These are phyloP conservation scores for Mycetomoellerius zeteki DNA, from an alignment of 1,140 invertebrate species.

Conservation along the genomic window DNA sequence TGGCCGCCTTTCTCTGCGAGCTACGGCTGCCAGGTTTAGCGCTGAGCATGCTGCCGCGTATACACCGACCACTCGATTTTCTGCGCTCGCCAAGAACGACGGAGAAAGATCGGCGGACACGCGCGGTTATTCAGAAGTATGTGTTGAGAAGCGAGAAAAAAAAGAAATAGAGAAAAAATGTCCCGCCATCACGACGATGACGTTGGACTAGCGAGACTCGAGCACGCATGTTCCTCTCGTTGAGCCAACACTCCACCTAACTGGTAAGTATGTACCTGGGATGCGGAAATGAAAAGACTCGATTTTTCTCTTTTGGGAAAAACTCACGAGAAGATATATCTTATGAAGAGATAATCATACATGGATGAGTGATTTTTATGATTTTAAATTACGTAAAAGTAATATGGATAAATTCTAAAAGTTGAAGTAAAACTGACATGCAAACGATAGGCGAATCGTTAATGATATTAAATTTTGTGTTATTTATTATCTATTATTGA, in stretches of 20 bases:
- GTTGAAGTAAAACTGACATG: not conserved
- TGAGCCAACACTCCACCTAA: not conserved
- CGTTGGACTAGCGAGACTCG: not conserved
- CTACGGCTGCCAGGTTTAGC: conserved; percentile 59
- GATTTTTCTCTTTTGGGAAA: conserved; percentile 12
- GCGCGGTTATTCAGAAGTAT: not conserved
- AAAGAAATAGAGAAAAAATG: not conserved
- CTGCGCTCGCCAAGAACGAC: not conserved
- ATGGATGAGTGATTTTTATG: not conserved
- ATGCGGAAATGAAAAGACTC: not conserved
- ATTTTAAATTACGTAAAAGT: not conserved
- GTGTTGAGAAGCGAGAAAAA: not conserved
- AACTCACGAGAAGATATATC: not conserved
- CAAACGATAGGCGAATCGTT: not conserved
- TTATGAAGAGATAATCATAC: not conserved
- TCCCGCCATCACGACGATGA: not conserved
- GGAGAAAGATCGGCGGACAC: conserved; percentile 19
- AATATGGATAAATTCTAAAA: not conserved
- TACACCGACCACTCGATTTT: conserved; percentile 59
- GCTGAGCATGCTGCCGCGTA: conserved; percentile 20
- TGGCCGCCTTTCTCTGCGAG: conserved; percentile 74
- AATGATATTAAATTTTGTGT: not conserved
- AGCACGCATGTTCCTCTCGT: not conserved
- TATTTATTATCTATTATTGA: conserved; percentile 1
- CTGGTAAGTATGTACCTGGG: not conserved